Percentiles rank a stretch among this genome's conserved stretches.
Evolutionary conservation across 2,888 invertebrate genomes (phyloP).

Genomic region (Actias luna): DNA sequence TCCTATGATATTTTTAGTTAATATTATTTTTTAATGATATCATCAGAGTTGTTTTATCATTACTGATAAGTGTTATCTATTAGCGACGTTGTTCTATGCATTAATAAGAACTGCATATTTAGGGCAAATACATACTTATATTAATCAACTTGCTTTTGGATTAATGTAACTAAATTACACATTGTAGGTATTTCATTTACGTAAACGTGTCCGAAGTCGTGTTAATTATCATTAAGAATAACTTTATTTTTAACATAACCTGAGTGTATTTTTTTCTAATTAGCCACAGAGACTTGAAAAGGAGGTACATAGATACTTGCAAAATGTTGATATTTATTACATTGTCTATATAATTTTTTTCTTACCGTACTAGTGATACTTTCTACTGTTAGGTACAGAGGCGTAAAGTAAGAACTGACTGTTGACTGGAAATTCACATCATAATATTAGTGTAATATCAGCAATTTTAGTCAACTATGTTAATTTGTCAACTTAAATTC

Average conservation of each 20-base stretch:
- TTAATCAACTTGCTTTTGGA: neutral
- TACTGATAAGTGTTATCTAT: slow-evolving; percentile 69
- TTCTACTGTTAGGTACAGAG: neutral
- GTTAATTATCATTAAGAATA: neutral
- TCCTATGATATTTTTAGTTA: slow-evolving; percentile 30
- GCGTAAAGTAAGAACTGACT: neutral
- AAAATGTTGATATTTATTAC: neutral
- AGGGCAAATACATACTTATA: slow-evolving; percentile 27
- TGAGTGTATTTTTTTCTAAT: neutral
- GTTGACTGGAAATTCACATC: neutral
- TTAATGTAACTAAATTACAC: neutral
- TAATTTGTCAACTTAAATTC: neutral
- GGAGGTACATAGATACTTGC: neutral
- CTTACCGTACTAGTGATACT: neutral
- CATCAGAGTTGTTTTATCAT: slow-evolving; percentile 74
- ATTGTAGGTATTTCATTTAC: neutral
- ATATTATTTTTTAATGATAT: slow-evolving; percentile 54
- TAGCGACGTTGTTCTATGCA: slow-evolving; percentile 49
- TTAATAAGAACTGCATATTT: slow-evolving; percentile 54
- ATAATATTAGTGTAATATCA: neutral
- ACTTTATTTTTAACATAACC: neutral
- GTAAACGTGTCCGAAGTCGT: neutral
- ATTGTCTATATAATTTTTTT: neutral
- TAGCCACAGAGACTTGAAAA: neutral
- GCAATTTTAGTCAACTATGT: neutral